A percentile compares a stretch with the other conserved stretches of the same genome.
These are phyloP conservation scores for Poeciliopsis gracilis DNA, from an alignment of 2,797 vertebrate species.

Conservation along the genomic window DNA sequence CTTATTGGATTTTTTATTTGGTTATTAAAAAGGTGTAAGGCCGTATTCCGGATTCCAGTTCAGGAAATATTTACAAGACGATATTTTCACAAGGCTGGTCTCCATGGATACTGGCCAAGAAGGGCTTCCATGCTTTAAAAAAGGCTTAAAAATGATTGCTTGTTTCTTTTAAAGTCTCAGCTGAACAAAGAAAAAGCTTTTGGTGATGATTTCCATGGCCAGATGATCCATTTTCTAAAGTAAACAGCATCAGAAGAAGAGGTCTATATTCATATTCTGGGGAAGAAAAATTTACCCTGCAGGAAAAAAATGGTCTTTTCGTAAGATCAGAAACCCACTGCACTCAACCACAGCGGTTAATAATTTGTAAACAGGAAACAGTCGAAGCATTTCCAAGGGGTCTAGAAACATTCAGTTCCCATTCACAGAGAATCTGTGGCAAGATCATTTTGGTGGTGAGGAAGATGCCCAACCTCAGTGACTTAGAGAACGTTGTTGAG, in stretches of 20 bases:
- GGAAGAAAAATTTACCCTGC: neutral
- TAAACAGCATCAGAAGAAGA: neutral
- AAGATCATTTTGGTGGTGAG: neutral
- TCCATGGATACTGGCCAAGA: conserved; percentile 13
- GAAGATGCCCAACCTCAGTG: neutral
- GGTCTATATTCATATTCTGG: neutral
- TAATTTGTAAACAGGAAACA: neutral
- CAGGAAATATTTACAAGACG: neutral
- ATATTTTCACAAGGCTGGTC: neutral
- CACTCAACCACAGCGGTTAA: neutral
- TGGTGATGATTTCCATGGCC: neutral
- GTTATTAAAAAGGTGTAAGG: neutral
- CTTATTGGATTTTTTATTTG: neutral
- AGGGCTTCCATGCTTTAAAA: neutral
- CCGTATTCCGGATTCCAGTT: neutral
- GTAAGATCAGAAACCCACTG: neutral
- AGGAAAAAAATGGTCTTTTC: neutral
- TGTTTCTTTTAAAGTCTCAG: conserved; percentile 4
- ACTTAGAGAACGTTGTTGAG: neutral
- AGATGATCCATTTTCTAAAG: neutral
- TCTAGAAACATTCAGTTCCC: neutral
- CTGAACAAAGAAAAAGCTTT: neutral
- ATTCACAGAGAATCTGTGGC: neutral
- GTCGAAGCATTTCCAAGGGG: neutral
- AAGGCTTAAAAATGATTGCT: neutral